Base-by-base conservation (phyloP, 2,888 invertebrate species). In the Anorthoa munda region DNA sequence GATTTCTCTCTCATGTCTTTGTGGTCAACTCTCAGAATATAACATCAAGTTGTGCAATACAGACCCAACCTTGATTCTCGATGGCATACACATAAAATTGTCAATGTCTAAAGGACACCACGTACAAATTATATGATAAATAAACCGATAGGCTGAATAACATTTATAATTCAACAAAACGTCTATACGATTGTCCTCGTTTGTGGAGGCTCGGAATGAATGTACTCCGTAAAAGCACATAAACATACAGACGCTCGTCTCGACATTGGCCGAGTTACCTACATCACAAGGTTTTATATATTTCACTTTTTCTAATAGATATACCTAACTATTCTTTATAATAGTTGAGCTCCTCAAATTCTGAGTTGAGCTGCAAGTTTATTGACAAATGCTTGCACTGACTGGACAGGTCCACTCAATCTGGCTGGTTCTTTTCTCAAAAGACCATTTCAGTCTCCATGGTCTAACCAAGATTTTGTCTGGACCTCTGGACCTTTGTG, bases 251-350 rank as follows among this genome's bases (percentile, higher is more conserved):
- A 60, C n/a, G n/a, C 17, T 51, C 3, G 46, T 7, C 26, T 15
- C 9, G 66, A 70, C 66, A 48, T 66, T 48, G 15, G 15, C 31
- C 66, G 31, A 56, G 56, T 56, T 56, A 66, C 53, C 17, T 26
- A 55, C 26, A 23, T 63, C 31, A 1, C 18, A n/a, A 3, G 48
- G 1, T 50, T 48, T 48, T 48, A n/a, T n/a, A n/a, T n/a, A n/a
- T n/a, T n/a, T n/a, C n/a, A n/a, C n/a, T n/a, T n/a, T n/a, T n/a
- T n/a, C n/a, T n/a, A n/a, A n/a, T n/a, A n/a, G n/a, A n/a, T n/a
- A n/a, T n/a, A n/a, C n/a, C n/a, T n/a, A n/a, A n/a, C n/a, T n/a
- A n/a, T n/a, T n/a, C n/a, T n/a, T n/a, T n/a, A n/a, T n/a, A n/a
- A n/a, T n/a, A n/a, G n/a, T n/a, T n/a, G n/a, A n/a, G n/a, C n/a